Evolutionary conservation across 2,888 invertebrate species (phyloP), one percentile per base, ranked within the genome.

Genomic region (Gasteruption jaculator): DNA sequence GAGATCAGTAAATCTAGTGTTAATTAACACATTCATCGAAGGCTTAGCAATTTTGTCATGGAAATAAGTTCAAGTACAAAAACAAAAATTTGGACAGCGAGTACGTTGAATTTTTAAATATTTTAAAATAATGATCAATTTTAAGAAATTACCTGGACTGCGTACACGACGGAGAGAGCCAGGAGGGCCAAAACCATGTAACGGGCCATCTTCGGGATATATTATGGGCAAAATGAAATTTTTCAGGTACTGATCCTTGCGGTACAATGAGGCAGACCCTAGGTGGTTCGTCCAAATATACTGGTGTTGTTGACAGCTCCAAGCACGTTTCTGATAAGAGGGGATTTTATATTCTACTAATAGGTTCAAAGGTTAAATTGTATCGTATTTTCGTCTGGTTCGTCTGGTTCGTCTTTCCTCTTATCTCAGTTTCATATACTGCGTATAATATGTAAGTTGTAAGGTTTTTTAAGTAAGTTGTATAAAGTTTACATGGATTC

Each of bases 61-160:
- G n/a, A n/a, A n/a, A n/a, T n/a, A n/a, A n/a, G n/a, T n/a, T n/a
- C n/a, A n/a, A n/a, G n/a, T n/a, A n/a, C n/a, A n/a, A n/a, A n/a
- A n/a, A n/a, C n/a, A n/a, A n/a, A n/a, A n/a, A n/a, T n/a, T n/a
- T n/a, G n/a, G n/a, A n/a, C n/a, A n/a, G n/a, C n/a, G n/a, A n/a
- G n/a, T n/a, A n/a, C n/a, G n/a, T n/a, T n/a, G n/a, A n/a, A n/a
- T n/a, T n/a, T n/a, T n/a, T n/a, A n/a, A n/a, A n/a, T n/a, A n/a
- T n/a, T n/a, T n/a, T n/a, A n/a, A n/a, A n/a, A n/a, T n/a, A n/a
- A n/a, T n/a, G n/a, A n/a, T n/a, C n/a, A n/a, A n/a, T n/a, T n/a
- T n/a, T n/a, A n/a, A n/a, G n/a, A n/a, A n/a, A 24, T 50, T 50
- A 65, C 65, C 59, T 63, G 57, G 11, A 45, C 30, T n/a, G 45